Percentiles rank a stretch among this genome's conserved stretches.
phyloP scores from a whole-genome alignment of 2,888 invertebrate species.

The Agriotes lineatus region DNA sequence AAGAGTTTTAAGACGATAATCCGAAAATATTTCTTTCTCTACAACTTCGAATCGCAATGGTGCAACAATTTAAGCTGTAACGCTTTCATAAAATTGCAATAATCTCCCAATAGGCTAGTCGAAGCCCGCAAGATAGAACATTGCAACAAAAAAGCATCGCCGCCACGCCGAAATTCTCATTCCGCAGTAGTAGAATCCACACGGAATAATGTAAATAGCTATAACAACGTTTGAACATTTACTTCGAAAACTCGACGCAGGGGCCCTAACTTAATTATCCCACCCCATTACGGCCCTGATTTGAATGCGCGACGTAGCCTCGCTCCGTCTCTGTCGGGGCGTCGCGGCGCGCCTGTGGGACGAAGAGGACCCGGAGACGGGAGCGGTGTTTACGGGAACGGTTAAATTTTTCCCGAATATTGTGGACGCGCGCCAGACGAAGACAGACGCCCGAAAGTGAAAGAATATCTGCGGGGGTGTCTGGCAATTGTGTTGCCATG shows the following conservation, averaged over 20 bases:
- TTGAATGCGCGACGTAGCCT: conserved; percentile 41
- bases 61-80: too few species aligned
- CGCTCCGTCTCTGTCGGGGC: conserved; percentile 23
- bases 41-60: too few species aligned
- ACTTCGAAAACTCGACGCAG: conserved; percentile 37
- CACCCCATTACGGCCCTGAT: conserved; percentile 48
- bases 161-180: conserved; percentile 19
- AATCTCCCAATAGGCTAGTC: too few species aligned
- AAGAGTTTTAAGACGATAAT: too few species aligned
- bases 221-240: conserved; percentile 39
- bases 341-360: not conserved
- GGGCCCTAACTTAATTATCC: conserved; percentile 46
- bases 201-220: conserved; percentile 40
- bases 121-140: not conserved
- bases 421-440: conserved; percentile 18
- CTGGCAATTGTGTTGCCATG: conserved; percentile 55
- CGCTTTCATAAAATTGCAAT: too few species aligned
- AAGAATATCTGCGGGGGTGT: conserved; percentile 41
- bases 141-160: not conserved
- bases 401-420: conserved; percentile 8
- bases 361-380: not conserved
- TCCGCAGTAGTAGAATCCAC: conserved; percentile 27
- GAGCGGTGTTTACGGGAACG: conserved; percentile 5
- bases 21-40: too few species aligned
- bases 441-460: conserved; percentile 33